Evolutionary conservation across 2,797 vertebrate genomes (phyloP).

Genomic region (Fistularia tabacaria): DNA sequence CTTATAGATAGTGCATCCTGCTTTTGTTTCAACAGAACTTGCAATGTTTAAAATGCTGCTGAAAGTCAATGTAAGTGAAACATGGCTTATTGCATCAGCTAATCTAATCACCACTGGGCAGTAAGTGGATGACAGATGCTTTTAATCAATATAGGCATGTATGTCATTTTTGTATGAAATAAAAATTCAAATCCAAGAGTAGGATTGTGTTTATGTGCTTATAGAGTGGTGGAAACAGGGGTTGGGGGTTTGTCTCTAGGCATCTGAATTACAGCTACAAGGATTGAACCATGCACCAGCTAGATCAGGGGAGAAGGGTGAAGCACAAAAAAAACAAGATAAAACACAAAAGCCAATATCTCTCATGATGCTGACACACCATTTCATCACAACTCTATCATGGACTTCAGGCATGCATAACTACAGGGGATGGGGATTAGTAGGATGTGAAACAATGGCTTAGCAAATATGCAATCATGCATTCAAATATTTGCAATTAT

Average conservation of each 20-base stretch:
- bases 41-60: no score
- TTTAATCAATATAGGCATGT: no score
- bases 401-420: neutral
- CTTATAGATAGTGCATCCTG: no score
- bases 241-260: neutral
- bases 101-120: no score
- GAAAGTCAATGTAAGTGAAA: no score
- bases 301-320: constrained; percentile 5
- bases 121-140: no score
- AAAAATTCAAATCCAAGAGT: no score
- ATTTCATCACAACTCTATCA: neutral
- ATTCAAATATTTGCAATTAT: neutral
- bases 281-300: constrained; percentile 7
- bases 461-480: neutral
- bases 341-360: neutral
- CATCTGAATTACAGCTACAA: neutral
- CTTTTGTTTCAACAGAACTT: no score
- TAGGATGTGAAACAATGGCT: neutral
- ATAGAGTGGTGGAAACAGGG: no score
- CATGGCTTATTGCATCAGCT: no score
- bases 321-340: constrained; percentile 17
- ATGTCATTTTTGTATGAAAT: no score
- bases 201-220: no score
- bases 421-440: neutral
- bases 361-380: constrained; percentile 4